Evolutionary conservation across 2,888 invertebrate genomes (phyloP).

Genomic region (Metallyticus violacea): DNA sequence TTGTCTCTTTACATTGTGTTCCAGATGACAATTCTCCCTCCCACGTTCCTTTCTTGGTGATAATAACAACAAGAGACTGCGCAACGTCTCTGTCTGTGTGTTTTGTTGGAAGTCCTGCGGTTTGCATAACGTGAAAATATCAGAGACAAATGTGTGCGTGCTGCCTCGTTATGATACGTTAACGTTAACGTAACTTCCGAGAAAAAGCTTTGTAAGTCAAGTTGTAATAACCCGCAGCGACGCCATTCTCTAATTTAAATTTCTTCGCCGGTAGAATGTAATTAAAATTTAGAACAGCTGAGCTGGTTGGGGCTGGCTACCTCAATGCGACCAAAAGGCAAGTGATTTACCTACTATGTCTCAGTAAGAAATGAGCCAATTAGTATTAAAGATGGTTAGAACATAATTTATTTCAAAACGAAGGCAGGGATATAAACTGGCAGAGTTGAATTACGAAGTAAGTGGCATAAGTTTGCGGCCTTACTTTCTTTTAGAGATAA

Average conservation of each 20-base stretch:
- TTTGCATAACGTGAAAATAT: not conserved
- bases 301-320: not conserved
- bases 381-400: too few relatives aligned
- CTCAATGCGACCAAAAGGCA: not conserved
- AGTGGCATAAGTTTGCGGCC: too few relatives aligned
- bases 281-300: not conserved
- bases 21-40: not conserved
- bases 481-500: too few relatives aligned
- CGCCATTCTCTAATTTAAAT: not conserved
- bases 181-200: not conserved
- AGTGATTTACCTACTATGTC: too few relatives aligned
- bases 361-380: too few relatives aligned
- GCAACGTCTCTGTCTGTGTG: too few relatives aligned
- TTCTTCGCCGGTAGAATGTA: not conserved
- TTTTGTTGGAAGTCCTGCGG: not conserved
- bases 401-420: too few relatives aligned
- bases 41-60: not conserved
- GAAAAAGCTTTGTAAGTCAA: not conserved
- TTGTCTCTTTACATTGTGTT: not conserved
- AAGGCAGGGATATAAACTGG: too few relatives aligned
- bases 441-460: too few relatives aligned
- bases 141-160: not conserved
- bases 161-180: not conserved
- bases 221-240: not conserved
- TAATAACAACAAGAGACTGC: not conserved